phyloP scores from a whole-genome alignment of 64 coral and sea anemone genomes.

The Catalaphyllia jardinei region DNA sequence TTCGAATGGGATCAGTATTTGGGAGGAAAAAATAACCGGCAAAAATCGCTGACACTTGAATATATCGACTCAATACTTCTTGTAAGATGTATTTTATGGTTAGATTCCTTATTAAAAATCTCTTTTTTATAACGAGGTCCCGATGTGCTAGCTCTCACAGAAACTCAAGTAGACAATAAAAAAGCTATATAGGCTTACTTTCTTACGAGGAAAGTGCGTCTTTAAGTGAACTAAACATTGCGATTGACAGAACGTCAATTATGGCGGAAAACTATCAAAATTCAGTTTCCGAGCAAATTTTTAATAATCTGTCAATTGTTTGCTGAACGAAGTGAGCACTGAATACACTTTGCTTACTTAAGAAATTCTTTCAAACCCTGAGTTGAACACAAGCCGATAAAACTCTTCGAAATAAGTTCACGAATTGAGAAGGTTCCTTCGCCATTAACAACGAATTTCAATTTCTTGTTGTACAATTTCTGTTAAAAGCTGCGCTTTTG shows the following conservation, averaged over 20 bases:
- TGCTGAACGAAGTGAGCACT: neutral
- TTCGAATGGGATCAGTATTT: neutral
- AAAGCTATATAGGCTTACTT: too few species aligned
- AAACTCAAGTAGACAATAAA: too few species aligned
- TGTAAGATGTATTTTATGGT: neutral
- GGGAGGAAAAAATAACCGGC: neutral
- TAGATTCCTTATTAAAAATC: neutral
- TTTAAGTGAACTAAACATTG: too few species aligned
- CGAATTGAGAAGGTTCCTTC: neutral
- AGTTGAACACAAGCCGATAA: neutral
- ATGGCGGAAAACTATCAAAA: neutral
- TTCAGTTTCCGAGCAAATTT: neutral
- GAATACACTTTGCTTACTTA: neutral
- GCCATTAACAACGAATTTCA: neutral
- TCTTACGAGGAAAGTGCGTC: too few species aligned
- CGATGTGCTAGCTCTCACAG: too few species aligned
- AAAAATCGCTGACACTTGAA: neutral
- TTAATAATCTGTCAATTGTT: constrained; percentile 26
- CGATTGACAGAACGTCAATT: neutral
- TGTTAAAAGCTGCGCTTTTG: neutral
- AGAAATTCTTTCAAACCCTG: constrained; percentile 13
- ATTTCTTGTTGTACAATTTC: neutral
- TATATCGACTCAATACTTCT: neutral
- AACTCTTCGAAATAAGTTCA: neutral
- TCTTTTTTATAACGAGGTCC: neutral